Evolutionary conservation across 2,113 vertebrate species (phyloP), one percentile per base, ranked within the genome.

Genomic region (Ochotona curzoniae): DNA sequence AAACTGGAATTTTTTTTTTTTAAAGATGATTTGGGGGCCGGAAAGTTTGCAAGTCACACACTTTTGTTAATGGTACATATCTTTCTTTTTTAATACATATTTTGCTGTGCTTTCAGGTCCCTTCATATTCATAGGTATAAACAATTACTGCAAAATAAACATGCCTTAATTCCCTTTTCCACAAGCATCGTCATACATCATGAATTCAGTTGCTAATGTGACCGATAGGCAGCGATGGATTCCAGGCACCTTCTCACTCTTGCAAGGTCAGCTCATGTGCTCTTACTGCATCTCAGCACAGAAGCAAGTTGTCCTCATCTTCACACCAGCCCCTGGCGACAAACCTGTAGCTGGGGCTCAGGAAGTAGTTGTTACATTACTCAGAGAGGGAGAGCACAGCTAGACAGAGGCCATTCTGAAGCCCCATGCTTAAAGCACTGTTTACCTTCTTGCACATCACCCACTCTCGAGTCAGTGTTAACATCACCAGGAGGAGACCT

Each of bases 351-450:
- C 20, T 57, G n/a, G 12, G 30, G 7, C 38, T 80, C 2, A 5
- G 69, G 51, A 32, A 30, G 15, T 51, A 61, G 25, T 25, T 54
- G 47, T 44, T 82, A 38, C 44, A 63, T 74, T 26, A 83, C 15
- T 64, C 32, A 38, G 35, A 49, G 23, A 83, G 13, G 54, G 1
- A 47, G 85, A 51, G 80, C 54, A 23, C 3, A 44, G 15, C 23
- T 21, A 61, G 90, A 32, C 18, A 61, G 6, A 74, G 61, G 61
- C 35, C 61, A 20, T 47, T 82, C 25, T 47, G 20, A 6, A 47
- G 26, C 35, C 11, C 32, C 8, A 26, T 17, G 30, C 25, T 64
- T 9, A 0, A 17, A 0, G 4, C 28, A 4, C 4, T 4, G 47
- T 38, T 67, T 1, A 23, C 21, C n/a, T 38, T 30, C 7, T 49